A percentile compares a stretch with the other conserved stretches of the same genome.
Evolutionary conservation across 2,113 vertebrate species (phyloP).

Genomic region (Aythya baeri): DNA sequence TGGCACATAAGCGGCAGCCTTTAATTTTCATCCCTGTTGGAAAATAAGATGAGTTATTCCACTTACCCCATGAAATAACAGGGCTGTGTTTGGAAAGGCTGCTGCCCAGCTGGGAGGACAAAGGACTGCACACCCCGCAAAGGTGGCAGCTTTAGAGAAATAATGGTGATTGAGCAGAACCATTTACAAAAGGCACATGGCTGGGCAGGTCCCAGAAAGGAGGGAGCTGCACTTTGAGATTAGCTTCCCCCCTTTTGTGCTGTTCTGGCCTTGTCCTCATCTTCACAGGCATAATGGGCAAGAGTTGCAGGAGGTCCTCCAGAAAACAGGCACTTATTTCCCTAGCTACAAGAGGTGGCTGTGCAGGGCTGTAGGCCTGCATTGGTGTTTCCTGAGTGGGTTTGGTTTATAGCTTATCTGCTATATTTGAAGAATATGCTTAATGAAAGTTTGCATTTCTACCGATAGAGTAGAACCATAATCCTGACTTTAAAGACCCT

Average conservation of each 20-base stretch:
- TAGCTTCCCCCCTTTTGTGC: not conserved
- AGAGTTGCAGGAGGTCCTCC: not conserved
- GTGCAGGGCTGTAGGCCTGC: not conserved
- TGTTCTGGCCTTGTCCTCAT: not conserved
- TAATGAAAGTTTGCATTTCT: not conserved
- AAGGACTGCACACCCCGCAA: not conserved
- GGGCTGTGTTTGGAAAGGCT: slow-evolving; percentile 7
- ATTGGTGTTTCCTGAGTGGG: not conserved
- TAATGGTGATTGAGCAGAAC: not conserved
- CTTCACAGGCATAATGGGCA: not conserved
- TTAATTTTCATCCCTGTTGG: slow-evolving; percentile 29
- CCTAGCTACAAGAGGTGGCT: not conserved
- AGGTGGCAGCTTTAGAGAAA: not conserved
- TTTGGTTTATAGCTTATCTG: not conserved
- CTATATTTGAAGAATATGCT: not conserved
- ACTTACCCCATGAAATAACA: slow-evolving; percentile 16
- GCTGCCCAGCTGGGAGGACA: slow-evolving; percentile 35
- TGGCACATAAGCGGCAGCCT: slow-evolving; percentile 7
- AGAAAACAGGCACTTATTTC: not conserved
- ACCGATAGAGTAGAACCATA: not conserved
- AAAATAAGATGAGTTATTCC: slow-evolving; percentile 28
- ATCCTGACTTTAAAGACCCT: not conserved
- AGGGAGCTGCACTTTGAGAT: not conserved
- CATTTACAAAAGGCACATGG: not conserved
- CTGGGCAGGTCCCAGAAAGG: not conserved